These are phyloP conservation scores for Nyctereutes procyonoides DNA, from an alignment of 2,113 vertebrate species.

Conservation along the genomic window DNA sequence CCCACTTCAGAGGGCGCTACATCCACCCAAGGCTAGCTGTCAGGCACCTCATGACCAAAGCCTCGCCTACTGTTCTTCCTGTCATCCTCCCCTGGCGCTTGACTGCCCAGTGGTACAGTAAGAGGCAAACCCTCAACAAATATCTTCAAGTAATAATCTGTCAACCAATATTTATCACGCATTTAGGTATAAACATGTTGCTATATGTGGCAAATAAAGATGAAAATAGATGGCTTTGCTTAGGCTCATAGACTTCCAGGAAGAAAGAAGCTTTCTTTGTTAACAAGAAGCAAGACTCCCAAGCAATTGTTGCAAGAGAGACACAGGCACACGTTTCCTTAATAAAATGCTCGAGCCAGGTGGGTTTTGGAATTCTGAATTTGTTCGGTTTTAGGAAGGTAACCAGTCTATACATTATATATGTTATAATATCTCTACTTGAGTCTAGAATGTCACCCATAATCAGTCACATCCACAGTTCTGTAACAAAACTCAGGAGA, in stretches of 20 bases:
- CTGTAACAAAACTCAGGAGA: background rate
- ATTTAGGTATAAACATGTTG: background rate
- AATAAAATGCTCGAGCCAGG: background rate
- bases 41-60: background rate
- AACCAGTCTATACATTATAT: too few species aligned
- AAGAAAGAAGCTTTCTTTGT: background rate
- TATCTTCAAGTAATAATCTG: background rate
- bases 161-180: rapidly evolving
- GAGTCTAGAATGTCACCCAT: background rate
- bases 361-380: background rate
- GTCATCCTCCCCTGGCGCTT: background rate
- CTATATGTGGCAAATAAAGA: background rate
- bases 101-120: background rate
- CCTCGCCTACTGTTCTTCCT: background rate
- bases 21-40: background rate
- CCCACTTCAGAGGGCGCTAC: rapidly evolving
- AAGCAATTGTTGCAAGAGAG: too few species aligned
- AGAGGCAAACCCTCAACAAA: background rate
- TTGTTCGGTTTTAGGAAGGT: background rate
- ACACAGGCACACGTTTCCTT: too few species aligned
- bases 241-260: background rate
- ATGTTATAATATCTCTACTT: background rate
- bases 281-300: background rate
- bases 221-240: background rate
- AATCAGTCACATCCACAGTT: too few species aligned